Evolutionary conservation across 1,140 invertebrate species (phyloP).

Genomic region (Heliconius nattereri): DNA sequence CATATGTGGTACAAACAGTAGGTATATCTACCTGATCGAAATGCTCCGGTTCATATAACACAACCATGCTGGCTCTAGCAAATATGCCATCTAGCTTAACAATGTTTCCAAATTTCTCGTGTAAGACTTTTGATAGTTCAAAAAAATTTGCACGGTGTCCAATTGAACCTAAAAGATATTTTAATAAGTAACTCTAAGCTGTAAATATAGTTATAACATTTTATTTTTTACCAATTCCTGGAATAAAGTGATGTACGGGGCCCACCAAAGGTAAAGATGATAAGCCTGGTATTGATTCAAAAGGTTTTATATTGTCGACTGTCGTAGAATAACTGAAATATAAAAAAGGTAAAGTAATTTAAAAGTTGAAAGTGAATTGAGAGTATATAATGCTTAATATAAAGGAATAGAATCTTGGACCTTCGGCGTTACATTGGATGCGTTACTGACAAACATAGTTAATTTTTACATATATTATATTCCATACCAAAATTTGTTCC

Average conservation of each 20-base stretch:
- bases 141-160: conserved; percentile 54
- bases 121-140: conserved; percentile 45
- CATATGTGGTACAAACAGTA: background rate
- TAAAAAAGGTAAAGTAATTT: background rate
- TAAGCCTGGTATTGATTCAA: conserved; percentile 61
- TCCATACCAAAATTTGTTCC: conserved; percentile 5
- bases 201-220: background rate
- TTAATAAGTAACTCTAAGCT: background rate
- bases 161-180: conserved; percentile 48
- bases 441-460: background rate
- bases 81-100: conserved; percentile 60
- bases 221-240: conserved; percentile 52
- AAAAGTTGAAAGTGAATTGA: background rate
- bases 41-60: conserved; percentile 63
- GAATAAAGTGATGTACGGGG: conserved; percentile 62
- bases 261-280: conserved; percentile 60
- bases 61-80: conserved; percentile 52
- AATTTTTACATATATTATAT: background rate
- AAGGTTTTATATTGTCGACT: conserved; percentile 45
- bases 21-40: conserved; percentile 56
- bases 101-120: conserved; percentile 56
- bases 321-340: conserved; percentile 28
- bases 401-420: background rate
- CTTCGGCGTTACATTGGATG: background rate
- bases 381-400: background rate